A percentile compares a stretch with the other conserved stretches of the same genome.
Evolutionary conservation across 1,140 invertebrate genomes (phyloP).

Genomic region (Seison nebaliae): DNA sequence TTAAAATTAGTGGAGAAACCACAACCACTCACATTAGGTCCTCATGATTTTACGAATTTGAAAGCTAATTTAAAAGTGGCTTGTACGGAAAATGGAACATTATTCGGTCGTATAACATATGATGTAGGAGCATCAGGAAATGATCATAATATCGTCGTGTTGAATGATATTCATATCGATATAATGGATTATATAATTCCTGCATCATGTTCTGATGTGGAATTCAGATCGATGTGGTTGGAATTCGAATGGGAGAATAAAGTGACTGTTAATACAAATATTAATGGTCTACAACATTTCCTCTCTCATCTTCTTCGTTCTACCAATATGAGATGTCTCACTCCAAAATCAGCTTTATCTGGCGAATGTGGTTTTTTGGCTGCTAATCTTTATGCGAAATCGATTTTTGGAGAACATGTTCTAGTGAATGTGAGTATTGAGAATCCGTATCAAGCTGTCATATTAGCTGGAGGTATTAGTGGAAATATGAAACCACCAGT

Average conservation of each 20-base stretch:
- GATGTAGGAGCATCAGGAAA: slow-evolving; percentile 69
- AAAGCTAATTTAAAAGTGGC: slow-evolving; percentile 63
- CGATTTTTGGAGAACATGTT: slow-evolving; percentile 95
- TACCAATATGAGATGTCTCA: slow-evolving; percentile 96
- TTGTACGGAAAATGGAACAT: slow-evolving; percentile 93
- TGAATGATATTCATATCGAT: slow-evolving; percentile 97
- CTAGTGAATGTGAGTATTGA: slow-evolving; percentile 92
- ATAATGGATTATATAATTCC: slow-evolving; percentile 99
- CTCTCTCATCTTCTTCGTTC: slow-evolving; percentile 63
- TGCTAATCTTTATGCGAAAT: slow-evolving; percentile 89
- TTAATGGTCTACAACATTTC: slow-evolving; percentile 72
- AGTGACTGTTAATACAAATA: slow-evolving; percentile 66
- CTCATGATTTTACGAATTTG: slow-evolving; percentile 85
- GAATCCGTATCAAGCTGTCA: no score
- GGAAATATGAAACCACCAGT: slow-evolving; percentile 55
- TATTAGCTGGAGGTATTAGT: no score
- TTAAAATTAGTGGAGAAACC: slow-evolving; percentile 90
- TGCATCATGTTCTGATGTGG: slow-evolving; percentile 63
- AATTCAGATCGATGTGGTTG: slow-evolving; percentile 96
- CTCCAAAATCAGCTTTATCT: slow-evolving; percentile 54
- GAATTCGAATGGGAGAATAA: slow-evolving; percentile 99
- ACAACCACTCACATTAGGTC: slow-evolving; percentile 67
- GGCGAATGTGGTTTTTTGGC: slow-evolving; percentile 97
- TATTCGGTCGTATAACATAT: slow-evolving; percentile 97
- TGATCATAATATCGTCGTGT: slow-evolving; percentile 77